Conservation (phyloP, 2,797 vertebrate species). For the Antennarius maculatus region DNA sequence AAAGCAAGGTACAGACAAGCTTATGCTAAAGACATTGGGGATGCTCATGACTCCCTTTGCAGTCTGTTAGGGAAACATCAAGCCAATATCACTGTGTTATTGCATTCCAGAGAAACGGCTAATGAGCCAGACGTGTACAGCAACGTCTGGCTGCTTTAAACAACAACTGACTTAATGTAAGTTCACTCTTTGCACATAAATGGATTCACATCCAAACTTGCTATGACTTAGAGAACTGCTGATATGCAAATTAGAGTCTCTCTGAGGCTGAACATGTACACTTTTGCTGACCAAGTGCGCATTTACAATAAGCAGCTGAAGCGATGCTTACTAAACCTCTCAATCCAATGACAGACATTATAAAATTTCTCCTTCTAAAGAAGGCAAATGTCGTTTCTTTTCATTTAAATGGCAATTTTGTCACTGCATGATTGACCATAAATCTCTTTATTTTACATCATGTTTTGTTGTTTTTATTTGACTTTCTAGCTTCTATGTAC, state of each 20-base stretch:
- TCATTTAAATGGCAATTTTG: conserved; percentile 1
- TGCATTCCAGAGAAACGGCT: conserved; percentile 50
- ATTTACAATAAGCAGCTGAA: conserved; percentile 27
- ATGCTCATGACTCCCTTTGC: conserved; percentile 33
- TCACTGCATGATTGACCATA: conserved; percentile 26
- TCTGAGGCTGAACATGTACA: neutral
- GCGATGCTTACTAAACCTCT: neutral
- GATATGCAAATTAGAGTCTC: conserved; percentile 2
- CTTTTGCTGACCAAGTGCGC: conserved; percentile 10
- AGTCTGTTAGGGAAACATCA: conserved; percentile 57
- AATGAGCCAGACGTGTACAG: conserved; percentile 41
- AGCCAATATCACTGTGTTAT: conserved; percentile 51
- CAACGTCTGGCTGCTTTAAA: conserved; percentile 19
- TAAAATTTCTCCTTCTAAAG: conserved; percentile 5
- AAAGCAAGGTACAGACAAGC: conserved; percentile 39
- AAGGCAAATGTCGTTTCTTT: too few relatives aligned
- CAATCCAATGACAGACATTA: conserved; percentile 16
- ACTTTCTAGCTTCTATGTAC: too few relatives aligned
- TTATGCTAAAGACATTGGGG: conserved; percentile 50
- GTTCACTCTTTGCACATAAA: conserved; percentile 12
- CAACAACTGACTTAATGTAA: conserved; percentile 2
- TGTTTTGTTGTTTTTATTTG: too few relatives aligned
- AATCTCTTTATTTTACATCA: conserved; percentile 19
- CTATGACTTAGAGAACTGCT: conserved; percentile 9
- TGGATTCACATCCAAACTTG: conserved; percentile 27